Conservation (phyloP, 2,797 vertebrate genomes). For the Enteromius viviparus region DNA sequence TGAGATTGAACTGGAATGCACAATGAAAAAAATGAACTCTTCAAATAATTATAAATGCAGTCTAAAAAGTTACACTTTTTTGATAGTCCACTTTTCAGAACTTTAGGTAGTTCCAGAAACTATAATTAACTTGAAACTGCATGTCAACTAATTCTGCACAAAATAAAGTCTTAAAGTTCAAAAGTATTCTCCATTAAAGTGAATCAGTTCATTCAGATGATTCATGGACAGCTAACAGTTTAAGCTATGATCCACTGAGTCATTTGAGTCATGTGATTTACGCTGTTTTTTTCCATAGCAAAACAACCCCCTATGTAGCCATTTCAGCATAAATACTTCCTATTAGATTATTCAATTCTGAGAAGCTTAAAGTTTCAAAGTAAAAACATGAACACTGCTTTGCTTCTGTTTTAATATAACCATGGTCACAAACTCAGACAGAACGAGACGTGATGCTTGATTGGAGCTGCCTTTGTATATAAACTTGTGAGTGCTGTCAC, state of each 20-base stretch:
- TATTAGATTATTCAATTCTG: neutral
- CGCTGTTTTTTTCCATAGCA: neutral
- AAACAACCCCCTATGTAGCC: neutral
- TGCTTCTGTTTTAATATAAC: neutral
- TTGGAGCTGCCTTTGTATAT: neutral
- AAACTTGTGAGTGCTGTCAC: neutral
- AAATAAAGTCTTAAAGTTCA: neutral
- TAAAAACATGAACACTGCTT: neutral
- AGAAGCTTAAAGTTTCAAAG: neutral
- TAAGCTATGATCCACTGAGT: neutral
- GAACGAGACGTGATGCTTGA: neutral
- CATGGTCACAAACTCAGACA: neutral
- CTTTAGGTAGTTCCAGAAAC: too few species aligned
- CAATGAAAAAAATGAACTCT: too few species aligned
- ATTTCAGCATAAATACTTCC: neutral
- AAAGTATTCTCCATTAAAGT: neutral
- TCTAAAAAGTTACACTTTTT: too few species aligned
- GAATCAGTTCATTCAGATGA: slow-evolving; percentile 1
- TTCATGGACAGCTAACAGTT: neutral
- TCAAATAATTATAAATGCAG: too few species aligned
- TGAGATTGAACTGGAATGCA: too few species aligned
- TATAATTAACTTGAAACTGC: too few species aligned
- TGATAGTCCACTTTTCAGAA: too few species aligned
- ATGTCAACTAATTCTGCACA: too few species aligned
- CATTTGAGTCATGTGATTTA: neutral